Percentiles rank a stretch among this genome's conserved stretches.
phyloP scores from a whole-genome alignment of 1,140 invertebrate genomes.

The Diabrotica undecimpunctata region DNA sequence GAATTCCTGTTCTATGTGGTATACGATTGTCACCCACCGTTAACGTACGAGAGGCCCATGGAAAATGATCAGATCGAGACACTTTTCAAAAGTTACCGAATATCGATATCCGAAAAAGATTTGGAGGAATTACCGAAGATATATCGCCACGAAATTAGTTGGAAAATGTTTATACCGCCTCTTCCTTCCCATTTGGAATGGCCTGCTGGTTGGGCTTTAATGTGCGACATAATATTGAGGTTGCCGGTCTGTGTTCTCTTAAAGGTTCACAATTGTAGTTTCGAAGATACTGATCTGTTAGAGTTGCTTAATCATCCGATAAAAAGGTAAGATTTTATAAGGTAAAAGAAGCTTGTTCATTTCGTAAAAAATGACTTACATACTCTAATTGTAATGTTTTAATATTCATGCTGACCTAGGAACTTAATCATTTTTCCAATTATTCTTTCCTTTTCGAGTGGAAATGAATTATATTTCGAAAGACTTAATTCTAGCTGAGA shows the following conservation, averaged over 20 bases:
- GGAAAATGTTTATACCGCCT: slow-evolving; percentile 74
- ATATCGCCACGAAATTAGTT: slow-evolving; percentile 55
- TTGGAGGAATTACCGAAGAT: slow-evolving; percentile 43
- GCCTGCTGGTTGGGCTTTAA: slow-evolving; percentile 68
- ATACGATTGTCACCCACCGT: slow-evolving; percentile 38
- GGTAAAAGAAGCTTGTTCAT: too few species aligned
- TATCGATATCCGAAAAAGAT: slow-evolving; percentile 26
- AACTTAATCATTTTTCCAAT: too few species aligned
- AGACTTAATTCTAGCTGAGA: too few species aligned
- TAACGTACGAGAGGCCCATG: too few species aligned
- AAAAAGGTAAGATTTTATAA: slow-evolving; percentile 51
- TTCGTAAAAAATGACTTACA: too few species aligned
- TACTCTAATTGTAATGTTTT: too few species aligned
- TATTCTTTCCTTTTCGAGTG: too few species aligned
- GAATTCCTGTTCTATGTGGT: slow-evolving; percentile 67
- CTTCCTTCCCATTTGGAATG: slow-evolving; percentile 61
- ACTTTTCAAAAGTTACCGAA: slow-evolving; percentile 25
- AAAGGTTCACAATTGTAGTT: slow-evolving; percentile 61
- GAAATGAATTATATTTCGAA: too few species aligned
- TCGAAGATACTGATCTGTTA: slow-evolving; percentile 56
- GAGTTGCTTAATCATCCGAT: slow-evolving; percentile 65
- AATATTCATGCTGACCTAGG: too few species aligned
- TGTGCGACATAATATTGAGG: slow-evolving; percentile 68
- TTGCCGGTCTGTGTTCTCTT: slow-evolving; percentile 71
- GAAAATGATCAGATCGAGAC: too few species aligned